A percentile compares a stretch with the other conserved stretches of the same genome.
Evolutionary conservation across 2,113 vertebrate species (phyloP).

Genomic region (Antechinus flavipes): DNA sequence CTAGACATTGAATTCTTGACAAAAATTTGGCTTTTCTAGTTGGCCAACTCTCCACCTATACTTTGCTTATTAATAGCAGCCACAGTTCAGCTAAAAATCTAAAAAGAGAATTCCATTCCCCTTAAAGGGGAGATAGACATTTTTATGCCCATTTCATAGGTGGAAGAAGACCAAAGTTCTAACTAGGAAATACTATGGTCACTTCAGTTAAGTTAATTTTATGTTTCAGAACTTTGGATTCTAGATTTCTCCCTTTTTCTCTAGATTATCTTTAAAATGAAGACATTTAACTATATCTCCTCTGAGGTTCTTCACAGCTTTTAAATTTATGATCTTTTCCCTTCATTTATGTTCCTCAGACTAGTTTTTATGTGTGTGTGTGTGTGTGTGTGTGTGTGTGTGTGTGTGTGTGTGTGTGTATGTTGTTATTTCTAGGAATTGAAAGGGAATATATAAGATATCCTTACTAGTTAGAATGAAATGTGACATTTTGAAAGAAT

Average conservation of each 20-base stretch:
- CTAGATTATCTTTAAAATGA: no score
- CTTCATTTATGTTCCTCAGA: not conserved
- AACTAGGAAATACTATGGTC: constrained; percentile 1
- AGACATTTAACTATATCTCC: no score
- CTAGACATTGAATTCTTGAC: not conserved
- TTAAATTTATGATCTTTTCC: not conserved
- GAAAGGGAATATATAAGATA: constrained; percentile 11
- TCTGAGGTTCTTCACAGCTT: no score
- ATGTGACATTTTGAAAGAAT: not conserved
- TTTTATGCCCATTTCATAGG: constrained; percentile 18
- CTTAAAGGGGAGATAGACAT: constrained; percentile 34
- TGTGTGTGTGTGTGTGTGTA: no score
- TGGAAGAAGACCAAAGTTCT: not conserved
- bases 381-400: not conserved
- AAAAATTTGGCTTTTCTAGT: not conserved
- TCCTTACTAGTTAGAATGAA: not conserved
- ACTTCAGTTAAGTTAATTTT: not conserved
- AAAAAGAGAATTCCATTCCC: constrained; percentile 1
- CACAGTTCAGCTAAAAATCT: not conserved
- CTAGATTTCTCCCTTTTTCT: not conserved
- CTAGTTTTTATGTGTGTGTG: not conserved
- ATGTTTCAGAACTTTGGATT: not conserved
- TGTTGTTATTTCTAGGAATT: not conserved
- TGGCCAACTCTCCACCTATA: not conserved
- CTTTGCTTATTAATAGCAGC: not conserved